These are phyloP conservation scores for Thaleichthys pacificus DNA, from an alignment of 2,797 vertebrate species.

Conservation along the genomic window DNA sequence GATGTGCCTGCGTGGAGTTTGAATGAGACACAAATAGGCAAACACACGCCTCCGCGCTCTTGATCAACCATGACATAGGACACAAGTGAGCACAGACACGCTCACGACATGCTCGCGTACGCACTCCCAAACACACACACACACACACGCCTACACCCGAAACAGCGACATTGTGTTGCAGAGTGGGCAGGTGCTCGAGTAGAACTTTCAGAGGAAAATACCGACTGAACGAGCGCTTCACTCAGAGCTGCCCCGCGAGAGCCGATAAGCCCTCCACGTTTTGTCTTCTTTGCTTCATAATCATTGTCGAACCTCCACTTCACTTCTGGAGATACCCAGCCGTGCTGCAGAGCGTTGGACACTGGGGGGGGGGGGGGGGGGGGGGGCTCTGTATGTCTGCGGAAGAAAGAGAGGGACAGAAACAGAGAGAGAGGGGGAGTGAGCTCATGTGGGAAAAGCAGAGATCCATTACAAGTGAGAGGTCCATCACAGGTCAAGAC, in stretches of 20 bases:
- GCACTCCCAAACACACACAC: background rate
- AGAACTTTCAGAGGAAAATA: background rate
- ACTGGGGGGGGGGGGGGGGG: background rate
- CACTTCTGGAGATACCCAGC: slow-evolving; percentile 12
- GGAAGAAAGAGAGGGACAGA: background rate
- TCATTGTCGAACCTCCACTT: slow-evolving; percentile 28
- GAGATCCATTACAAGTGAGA: slow-evolving; percentile 44
- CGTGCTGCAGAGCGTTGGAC: slow-evolving; percentile 46
- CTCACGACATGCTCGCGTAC: background rate
- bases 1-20: background rate
- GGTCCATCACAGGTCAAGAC: slow-evolving; percentile 32
- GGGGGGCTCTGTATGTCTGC: background rate
- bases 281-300: slow-evolving; percentile 40
- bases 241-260: slow-evolving; percentile 43
- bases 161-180: background rate
- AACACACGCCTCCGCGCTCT: no score
- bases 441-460: slow-evolving; percentile 45
- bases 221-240: slow-evolving; percentile 45
- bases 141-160: background rate
- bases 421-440: no score
- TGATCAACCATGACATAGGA: no score
- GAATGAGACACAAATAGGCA: background rate
- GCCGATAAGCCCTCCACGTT: slow-evolving; percentile 39
- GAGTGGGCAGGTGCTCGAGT: background rate
- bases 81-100: background rate